These are phyloP conservation scores for Lysandra bellargus DNA, from an alignment of 2,888 invertebrate genomes.

Conservation along the genomic window DNA sequence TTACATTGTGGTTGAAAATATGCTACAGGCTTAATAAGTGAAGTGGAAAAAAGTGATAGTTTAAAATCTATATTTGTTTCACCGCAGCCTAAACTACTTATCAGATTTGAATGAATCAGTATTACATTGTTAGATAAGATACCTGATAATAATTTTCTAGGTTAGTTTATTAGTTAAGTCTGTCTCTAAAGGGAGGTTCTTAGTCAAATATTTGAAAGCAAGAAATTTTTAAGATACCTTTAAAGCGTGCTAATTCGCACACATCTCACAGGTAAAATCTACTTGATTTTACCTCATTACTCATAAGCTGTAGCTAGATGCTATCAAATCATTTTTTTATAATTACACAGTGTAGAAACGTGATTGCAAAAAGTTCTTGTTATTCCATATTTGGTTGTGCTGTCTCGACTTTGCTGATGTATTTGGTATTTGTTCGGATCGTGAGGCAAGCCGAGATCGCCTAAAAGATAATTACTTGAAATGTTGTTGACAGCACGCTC, in stretches of 20 bases:
- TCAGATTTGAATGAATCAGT: no score
- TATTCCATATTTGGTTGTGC: not conserved
- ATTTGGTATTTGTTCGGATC: conserved; percentile 20
- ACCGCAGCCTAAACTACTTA: no score
- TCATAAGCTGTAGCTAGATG: not conserved
- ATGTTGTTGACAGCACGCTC: conserved; percentile 26
- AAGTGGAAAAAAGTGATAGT: no score
- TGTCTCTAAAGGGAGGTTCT: no score
- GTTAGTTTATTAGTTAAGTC: no score
- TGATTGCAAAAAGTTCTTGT: conserved; percentile 20
- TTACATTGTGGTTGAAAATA: not conserved
- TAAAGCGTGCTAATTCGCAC: not conserved
- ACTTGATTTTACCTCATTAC: not conserved
- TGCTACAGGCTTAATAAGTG: no score
- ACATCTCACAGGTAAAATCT: not conserved
- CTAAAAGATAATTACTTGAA: conserved; percentile 28
- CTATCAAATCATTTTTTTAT: conserved; percentile 4
- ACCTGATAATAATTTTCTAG: no score
- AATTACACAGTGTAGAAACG: not conserved
- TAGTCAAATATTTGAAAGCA: no score
- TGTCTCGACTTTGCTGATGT: not conserved
- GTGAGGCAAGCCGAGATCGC: conserved; percentile 12
- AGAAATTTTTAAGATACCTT: no score
- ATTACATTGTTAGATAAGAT: no score
- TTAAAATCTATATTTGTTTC: no score